These are phyloP conservation scores for Thymallus thymallus DNA, from an alignment of 2,113 vertebrate genomes.

Conservation along the genomic window DNA sequence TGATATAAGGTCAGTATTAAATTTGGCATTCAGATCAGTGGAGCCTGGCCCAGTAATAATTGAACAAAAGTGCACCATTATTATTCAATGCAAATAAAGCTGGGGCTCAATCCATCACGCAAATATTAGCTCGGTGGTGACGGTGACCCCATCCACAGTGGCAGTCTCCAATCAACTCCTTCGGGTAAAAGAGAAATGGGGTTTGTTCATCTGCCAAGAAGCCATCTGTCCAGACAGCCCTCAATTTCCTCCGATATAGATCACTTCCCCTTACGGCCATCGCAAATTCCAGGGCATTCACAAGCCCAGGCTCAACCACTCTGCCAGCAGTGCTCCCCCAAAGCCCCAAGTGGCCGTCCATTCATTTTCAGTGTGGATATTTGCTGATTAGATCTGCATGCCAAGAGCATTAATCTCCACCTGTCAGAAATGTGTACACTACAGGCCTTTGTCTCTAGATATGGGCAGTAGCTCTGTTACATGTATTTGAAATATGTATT, in stretches of 20 bases:
- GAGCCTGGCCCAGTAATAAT: not conserved
- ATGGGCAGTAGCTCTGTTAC: no score
- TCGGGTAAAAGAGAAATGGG: not conserved
- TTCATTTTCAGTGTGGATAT: not conserved
- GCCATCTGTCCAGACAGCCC: not conserved
- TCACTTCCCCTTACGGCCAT: conserved; percentile 4
- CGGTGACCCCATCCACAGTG: not conserved
- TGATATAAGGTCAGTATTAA: not conserved
- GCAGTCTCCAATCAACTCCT: not conserved
- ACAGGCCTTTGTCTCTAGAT: not conserved
- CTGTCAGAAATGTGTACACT: not conserved
- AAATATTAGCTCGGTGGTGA: not conserved
- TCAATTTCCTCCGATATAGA: conserved; percentile 10
- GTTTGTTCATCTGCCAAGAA: not conserved
- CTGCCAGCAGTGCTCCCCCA: not conserved
- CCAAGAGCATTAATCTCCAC: not conserved
- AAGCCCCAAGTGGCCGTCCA: not conserved
- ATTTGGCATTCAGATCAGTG: not conserved
- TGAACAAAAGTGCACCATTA: not conserved
- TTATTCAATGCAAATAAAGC: not conserved
- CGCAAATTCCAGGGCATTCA: not conserved
- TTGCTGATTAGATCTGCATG: not conserved
- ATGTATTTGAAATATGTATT: no score
- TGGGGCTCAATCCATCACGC: not conserved
- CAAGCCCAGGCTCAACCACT: not conserved